Conservation (phyloP, 2,113 vertebrate genomes). For the Eudorcas thomsonii region DNA sequence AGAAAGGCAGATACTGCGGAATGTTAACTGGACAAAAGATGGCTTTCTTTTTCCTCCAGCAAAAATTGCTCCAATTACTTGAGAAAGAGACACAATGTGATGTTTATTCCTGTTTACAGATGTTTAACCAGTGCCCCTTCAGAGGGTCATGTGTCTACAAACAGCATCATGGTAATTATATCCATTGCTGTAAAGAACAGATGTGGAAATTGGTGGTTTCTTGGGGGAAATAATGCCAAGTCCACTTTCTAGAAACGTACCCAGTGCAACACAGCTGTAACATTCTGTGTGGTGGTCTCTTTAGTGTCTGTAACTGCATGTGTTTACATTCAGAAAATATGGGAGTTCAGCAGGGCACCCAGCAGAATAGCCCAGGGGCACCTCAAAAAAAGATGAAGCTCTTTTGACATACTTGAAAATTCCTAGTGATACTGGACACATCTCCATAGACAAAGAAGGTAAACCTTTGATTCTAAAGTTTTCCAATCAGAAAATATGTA, state of each 20-base stretch:
- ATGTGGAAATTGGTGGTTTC: slow-evolving; percentile 75
- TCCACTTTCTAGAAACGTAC: slow-evolving; percentile 65
- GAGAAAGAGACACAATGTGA: slow-evolving; percentile 58
- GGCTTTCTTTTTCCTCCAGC: background rate
- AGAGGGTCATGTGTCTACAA: slow-evolving; percentile 59
- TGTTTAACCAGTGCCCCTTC: slow-evolving; percentile 71
- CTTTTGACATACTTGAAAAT: background rate
- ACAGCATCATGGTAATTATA: slow-evolving; percentile 70
- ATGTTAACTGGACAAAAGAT: slow-evolving; percentile 31
- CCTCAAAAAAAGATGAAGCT: background rate
- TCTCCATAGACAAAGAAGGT: background rate
- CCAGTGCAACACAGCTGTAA: slow-evolving; percentile 60
- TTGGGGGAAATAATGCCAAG: slow-evolving; percentile 64
- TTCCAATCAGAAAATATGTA: background rate
- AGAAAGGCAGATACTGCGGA: slow-evolving; percentile 15
- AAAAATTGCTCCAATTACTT: slow-evolving; percentile 66
- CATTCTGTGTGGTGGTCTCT: background rate
- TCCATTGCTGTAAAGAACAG: slow-evolving; percentile 64
- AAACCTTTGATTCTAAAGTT: background rate
- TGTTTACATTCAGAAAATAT: background rate
- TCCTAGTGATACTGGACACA: background rate
- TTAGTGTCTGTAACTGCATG: background rate
- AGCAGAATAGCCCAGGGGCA: background rate
- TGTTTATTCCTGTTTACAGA: slow-evolving; percentile 75
- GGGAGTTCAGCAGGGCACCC: background rate